Percentiles rank a stretch among this genome's conserved stretches.
These are phyloP conservation scores for Drosophila fulvimacula DNA, from an alignment of 2,888 invertebrate genomes.

Conservation along the genomic window DNA sequence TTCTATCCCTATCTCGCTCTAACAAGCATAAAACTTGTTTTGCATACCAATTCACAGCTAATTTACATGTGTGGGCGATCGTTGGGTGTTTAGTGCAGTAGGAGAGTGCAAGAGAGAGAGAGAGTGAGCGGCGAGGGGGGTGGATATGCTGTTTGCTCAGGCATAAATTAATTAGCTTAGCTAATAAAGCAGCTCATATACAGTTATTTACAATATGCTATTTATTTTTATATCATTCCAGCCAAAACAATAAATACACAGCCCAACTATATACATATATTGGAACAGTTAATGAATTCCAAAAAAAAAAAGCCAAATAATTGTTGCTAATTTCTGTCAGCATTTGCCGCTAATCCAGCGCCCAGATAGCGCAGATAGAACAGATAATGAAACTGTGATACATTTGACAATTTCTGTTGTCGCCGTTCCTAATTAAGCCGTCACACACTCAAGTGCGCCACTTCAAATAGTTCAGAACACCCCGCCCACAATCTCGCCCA, in stretches of 20 bases:
- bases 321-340: slow-evolving; percentile 43
- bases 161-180: slow-evolving; percentile 56
- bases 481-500: slow-evolving; percentile 2
- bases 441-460: slow-evolving; percentile 71
- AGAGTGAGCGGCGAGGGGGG: neutral
- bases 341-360: slow-evolving; percentile 32
- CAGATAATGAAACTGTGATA: slow-evolving; percentile 75
- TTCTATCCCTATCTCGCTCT: slow-evolving; percentile 8
- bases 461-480: slow-evolving; percentile 43
- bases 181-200: slow-evolving; percentile 39
- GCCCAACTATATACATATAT: slow-evolving; percentile 34
- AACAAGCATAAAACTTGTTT: slow-evolving; percentile 13
- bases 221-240: slow-evolving; percentile 46
- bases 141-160: slow-evolving; percentile 6
- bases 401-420: slow-evolving; percentile 46
- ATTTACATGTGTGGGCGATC: slow-evolving; percentile 21
- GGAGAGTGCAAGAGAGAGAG: neutral
- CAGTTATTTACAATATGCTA: slow-evolving; percentile 33
- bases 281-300: slow-evolving; percentile 33
- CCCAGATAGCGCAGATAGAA: slow-evolving; percentile 58
- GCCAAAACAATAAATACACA: slow-evolving; percentile 36
- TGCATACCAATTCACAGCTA: slow-evolving; percentile 19
- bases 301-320: slow-evolving; percentile 2
- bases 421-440: slow-evolving; percentile 71
- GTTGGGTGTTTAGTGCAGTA: slow-evolving; percentile 1